phyloP scores from a whole-genome alignment of 2,113 vertebrate species.

The Rhinopithecus roxellana region DNA sequence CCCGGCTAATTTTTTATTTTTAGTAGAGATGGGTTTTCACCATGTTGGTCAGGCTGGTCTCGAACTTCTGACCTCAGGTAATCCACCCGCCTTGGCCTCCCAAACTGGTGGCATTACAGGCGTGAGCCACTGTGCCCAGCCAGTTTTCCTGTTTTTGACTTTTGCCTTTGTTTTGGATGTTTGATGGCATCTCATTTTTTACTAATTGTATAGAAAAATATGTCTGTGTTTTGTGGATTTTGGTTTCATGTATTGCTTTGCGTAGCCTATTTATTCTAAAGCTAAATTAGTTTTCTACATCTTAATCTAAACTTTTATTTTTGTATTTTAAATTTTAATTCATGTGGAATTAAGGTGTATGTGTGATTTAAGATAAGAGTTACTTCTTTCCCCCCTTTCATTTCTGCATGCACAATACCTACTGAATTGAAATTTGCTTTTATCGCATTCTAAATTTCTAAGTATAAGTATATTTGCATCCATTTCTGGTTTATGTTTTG shows the following conservation, averaged over 20 bases:
- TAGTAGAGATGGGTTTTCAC: too few relatives aligned
- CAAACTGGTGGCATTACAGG: too few relatives aligned
- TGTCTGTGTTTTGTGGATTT: background rate
- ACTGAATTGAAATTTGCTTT: background rate
- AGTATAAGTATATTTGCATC: background rate
- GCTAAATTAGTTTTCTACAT: background rate
- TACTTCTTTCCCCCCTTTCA: accelerated
- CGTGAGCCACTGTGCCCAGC: too few relatives aligned
- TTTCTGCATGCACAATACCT: accelerated
- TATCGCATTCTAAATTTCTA: background rate
- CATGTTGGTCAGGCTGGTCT: too few relatives aligned
- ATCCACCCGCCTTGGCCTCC: too few relatives aligned
- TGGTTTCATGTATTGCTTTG: background rate
- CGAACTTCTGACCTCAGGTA: too few relatives aligned
- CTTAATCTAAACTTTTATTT: background rate
- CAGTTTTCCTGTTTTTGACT: background rate
- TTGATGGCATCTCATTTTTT: background rate
- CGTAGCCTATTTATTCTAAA: background rate
- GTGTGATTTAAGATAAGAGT: background rate
- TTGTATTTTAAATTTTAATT: background rate
- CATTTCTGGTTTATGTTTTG: background rate
- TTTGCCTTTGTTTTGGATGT: background rate
- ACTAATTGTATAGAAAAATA: background rate
- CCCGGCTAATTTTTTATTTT: too few relatives aligned
- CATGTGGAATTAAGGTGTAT: background rate